These are phyloP conservation scores for Colossoma macropomum DNA, from an alignment of 2,113 vertebrate species.

Conservation along the genomic window DNA sequence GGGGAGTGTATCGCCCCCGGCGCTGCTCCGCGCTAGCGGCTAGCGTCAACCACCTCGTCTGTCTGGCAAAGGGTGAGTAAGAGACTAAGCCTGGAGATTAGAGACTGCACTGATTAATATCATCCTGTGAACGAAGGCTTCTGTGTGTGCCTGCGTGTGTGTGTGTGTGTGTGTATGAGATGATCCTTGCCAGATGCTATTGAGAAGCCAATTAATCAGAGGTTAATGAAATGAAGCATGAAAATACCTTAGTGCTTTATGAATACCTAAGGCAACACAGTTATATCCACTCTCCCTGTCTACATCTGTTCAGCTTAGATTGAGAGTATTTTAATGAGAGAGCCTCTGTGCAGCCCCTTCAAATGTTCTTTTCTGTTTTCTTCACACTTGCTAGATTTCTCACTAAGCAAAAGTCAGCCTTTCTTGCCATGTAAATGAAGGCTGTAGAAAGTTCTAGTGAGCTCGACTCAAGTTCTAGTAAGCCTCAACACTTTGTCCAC, in stretches of 20 bases:
- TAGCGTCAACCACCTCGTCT: constrained; percentile 65
- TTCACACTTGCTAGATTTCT: not conserved
- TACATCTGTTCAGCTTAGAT: constrained; percentile 5
- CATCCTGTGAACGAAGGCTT: constrained; percentile 44
- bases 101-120: constrained; percentile 67
- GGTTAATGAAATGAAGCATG: constrained; percentile 66
- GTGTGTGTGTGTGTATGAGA: constrained; percentile 38
- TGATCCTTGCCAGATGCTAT: constrained; percentile 43
- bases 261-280: constrained; percentile 43
- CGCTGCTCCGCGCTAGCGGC: constrained; percentile 68
- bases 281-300: not conserved
- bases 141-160: constrained; percentile 32
- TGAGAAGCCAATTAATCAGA: constrained; percentile 65
- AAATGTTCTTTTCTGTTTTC: not conserved
- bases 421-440: not conserved
- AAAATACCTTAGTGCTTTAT: constrained; percentile 52
- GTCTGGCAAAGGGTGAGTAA: constrained; percentile 37
- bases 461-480: not conserved
- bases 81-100: constrained; percentile 66
- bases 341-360: not conserved
- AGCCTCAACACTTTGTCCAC: not conserved
- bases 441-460: constrained; percentile 3
- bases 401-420: not conserved
- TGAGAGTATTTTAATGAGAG: not conserved
- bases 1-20: constrained; percentile 81